Evolutionary conservation across 1,140 invertebrate species (phyloP), one percentile per base, ranked within the genome.

Genomic region (Paracyclopina nana): DNA sequence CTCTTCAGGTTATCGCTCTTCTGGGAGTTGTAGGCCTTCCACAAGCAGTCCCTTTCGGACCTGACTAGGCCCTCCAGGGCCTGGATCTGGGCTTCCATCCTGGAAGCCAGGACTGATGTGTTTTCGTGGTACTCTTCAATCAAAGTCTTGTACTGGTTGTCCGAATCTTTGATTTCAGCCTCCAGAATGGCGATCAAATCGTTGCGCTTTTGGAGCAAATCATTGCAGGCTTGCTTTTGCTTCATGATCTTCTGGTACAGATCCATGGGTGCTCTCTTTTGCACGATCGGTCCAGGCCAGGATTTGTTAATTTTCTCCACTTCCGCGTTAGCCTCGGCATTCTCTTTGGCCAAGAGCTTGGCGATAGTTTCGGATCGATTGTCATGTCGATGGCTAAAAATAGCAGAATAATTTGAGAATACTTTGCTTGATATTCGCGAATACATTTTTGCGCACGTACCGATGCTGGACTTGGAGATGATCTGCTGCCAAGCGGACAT

Each of bases 161-260:
- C 45, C 4, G 45, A 44, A 48, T 48, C 45, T 12, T 26, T 24
- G 27, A 48, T 26, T 18, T 48, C 45, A 3, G 14, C n/a, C 16
- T 48, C 45, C 22, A 48, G 30, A 14, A 26, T 6, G 2, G 20
- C 24, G 8, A 48, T 48, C 2, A 48, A 20, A 48, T 48, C 45
- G 22, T 48, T 48, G 3, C 45, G 20, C 25, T 48, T 48, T 12
- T 28, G 25, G 11, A 48, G 22, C 16, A 48, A 27, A 16, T 26
- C 45, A 27, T 48, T 48, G 24, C 45, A 48, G 4, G 45, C 45
- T 28, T 48, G 20, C n/a, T 48, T 48, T 26, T 48, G 45, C n/a
- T 48, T 28, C 45, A 48, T 48, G 2, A 48, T 48, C n/a, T 48
- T 48, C n/a, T 26, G 25, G 18, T 28, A 48, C 2, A 48, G 45